Evolutionary conservation across 2,888 invertebrate species (phyloP), one percentile per base, ranked within the genome.

Genomic region (Lithophane ornitopus): DNA sequence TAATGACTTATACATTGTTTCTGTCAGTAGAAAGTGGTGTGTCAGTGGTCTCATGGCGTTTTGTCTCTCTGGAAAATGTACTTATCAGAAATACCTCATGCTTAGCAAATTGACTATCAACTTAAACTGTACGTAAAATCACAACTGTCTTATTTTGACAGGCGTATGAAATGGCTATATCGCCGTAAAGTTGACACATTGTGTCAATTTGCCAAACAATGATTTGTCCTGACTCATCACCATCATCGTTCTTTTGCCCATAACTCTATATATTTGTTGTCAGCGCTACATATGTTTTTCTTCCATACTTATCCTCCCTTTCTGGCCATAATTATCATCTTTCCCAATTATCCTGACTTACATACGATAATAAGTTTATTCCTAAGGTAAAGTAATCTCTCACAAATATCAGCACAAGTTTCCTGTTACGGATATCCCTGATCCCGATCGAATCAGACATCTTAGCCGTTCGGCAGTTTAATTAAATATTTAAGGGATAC

Each of bases 401-500:
- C 56, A 56, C 14, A 12, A 62, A 34, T 28, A 61, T 80, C 61
- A 39, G 28, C 46, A 41, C 34, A 61, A 72, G 73, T 78, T 28
- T 56, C 49, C 16, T 14, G 41, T 41, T 69, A 39, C 49, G 16
- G 56, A 73, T 63, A 80, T 41, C 62, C 59, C 22, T 59, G 46
- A 61, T 61, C 70, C 62, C 44, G n/a, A 71, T 67, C 34, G 44
- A 71, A 75, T 75, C 72, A 73, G 62, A 63, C 80, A 59, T 70
- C 74, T 76, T 74, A 78, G 19, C 65, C 70, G 44, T 65, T 77
- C 44, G 70, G 59, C 79, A 49, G 56, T 75, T 75, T 86, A 79
- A 85, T 86, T 86, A 79, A 84, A 86, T 81, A 86, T 86, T 86
- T 86, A 75, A 84, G 81, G 70, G 76, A 28, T 63, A 65, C 46